Evolutionary conservation across 2,797 vertebrate species (phyloP).

Genomic region (Microhierax caerulescens): DNA sequence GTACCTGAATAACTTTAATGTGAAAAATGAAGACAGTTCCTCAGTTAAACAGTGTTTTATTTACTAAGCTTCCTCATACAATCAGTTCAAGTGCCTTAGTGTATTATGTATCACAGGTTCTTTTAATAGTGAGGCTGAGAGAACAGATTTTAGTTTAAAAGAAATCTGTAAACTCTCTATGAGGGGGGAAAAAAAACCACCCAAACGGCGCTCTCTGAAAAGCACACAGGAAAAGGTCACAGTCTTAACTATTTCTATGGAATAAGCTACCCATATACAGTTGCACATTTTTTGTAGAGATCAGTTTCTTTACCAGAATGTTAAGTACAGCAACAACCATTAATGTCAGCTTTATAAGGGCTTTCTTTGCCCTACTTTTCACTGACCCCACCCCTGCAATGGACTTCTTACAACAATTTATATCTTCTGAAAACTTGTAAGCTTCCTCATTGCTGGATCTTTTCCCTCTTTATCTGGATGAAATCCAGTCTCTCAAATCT

Average conservation of each 20-base stretch:
- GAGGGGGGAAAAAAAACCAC: rapidly evolving
- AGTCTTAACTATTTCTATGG: background rate
- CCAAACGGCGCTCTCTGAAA: background rate
- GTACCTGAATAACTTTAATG: background rate
- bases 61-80: background rate
- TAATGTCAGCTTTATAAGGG: background rate
- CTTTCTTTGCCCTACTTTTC: background rate
- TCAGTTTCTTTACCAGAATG: background rate
- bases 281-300: background rate
- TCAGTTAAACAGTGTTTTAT: background rate
- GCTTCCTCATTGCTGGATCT: background rate
- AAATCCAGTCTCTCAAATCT: background rate
- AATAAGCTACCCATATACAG: background rate
- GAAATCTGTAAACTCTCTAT: background rate
- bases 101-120: background rate
- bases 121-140: background rate
- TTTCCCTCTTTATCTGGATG: background rate
- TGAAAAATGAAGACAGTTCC: background rate
- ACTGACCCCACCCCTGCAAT: background rate
- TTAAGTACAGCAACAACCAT: background rate
- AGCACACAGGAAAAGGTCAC: background rate
- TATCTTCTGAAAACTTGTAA: background rate
- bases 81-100: background rate
- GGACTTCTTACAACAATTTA: background rate
- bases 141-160: background rate